Base-by-base conservation (phyloP, 1,140 invertebrate species). In the Eriocheir sinensis region DNA sequence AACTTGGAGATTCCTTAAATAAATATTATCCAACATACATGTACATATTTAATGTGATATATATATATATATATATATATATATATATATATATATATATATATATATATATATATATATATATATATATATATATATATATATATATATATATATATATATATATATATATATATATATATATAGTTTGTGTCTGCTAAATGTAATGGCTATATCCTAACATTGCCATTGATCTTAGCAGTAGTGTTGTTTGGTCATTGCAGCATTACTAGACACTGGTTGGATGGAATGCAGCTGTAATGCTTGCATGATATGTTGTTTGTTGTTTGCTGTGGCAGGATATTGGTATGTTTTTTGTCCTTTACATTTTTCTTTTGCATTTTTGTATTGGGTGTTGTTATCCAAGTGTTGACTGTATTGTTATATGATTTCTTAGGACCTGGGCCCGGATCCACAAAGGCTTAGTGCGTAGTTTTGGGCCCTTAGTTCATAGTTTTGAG, bases 81-180 rank as follows among this genome's bases (percentile, higher is more conserved):
- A 89, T 89, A 89, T 89, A 89, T 89, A 89, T 89, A 89, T 89
- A 89, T 89, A 89, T 89, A 89, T 89, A 89, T 89, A 89, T 89
- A 89, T 89, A 89, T 89, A 89, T 89, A 89, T 89, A 89, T 89
- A 89, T 89, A 44, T 89, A 89, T 89, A 89, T 89, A 89, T 89
- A 89, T 89, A 89, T 89, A 89, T 89, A 89, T 89, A 89, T 89
- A 44, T 89, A 89, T 89, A 89, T 40, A 38, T 38, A 15, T 15
- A 15, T 86, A 86, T 86, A 34, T 86, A 17, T 2, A n/a, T 36
- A 6, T 88, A 27, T 89, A 30, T 92, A 53, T 44, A 48, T n/a
- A 92, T 80, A 92, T 92, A 80, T 80, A 92, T 92, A 36, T 92
- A 80, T 85, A 92, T 92, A 92, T 92, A 92, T 92, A 92, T 85